These are phyloP conservation scores for Phrynocephalus forsythii DNA, from an alignment of 2,797 vertebrate species.

Conservation along the genomic window DNA sequence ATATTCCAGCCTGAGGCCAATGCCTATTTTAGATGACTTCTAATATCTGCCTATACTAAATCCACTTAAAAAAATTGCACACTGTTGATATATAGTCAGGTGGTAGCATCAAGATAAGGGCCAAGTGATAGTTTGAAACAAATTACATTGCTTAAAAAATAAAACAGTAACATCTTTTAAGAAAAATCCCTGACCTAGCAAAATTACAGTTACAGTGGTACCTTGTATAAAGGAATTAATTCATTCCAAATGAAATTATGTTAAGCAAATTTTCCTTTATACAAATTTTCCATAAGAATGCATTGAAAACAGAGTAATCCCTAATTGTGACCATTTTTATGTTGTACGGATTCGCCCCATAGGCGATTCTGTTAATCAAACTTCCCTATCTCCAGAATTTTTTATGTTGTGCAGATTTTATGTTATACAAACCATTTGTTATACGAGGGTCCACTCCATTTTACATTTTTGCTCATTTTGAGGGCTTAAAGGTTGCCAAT, in stretches of 20 bases:
- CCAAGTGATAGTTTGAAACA: conserved; percentile 32
- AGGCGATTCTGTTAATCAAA: too few relatives aligned
- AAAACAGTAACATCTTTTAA: conserved; percentile 35
- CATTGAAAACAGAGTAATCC: too few relatives aligned
- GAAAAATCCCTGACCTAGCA: background rate
- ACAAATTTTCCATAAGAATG: too few relatives aligned
- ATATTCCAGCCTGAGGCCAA: too few relatives aligned
- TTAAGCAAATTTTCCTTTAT: too few relatives aligned
- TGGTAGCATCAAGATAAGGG: conserved; percentile 2
- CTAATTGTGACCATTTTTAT: too few relatives aligned
- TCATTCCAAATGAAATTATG: too few relatives aligned
- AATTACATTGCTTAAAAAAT: conserved; percentile 11
- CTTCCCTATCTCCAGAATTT: too few relatives aligned
- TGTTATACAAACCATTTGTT: too few relatives aligned
- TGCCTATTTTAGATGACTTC: background rate
- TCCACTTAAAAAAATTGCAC: background rate
- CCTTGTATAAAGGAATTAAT: too few relatives aligned
- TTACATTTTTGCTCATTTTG: conserved; percentile 34
- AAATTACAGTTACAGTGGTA: conserved; percentile 5
- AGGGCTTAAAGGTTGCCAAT: conserved; percentile 4
- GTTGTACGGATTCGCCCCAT: too few relatives aligned
- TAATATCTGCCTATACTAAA: conserved; percentile 13
- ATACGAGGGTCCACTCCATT: background rate
- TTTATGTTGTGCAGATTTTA: too few relatives aligned
- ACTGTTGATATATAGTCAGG: conserved; percentile 6